Evolutionary conservation across 53 echinoderm and acorn worm species (phyloP), one percentile per base, ranked within the genome.

Genomic region (Paelopatides confundens): DNA sequence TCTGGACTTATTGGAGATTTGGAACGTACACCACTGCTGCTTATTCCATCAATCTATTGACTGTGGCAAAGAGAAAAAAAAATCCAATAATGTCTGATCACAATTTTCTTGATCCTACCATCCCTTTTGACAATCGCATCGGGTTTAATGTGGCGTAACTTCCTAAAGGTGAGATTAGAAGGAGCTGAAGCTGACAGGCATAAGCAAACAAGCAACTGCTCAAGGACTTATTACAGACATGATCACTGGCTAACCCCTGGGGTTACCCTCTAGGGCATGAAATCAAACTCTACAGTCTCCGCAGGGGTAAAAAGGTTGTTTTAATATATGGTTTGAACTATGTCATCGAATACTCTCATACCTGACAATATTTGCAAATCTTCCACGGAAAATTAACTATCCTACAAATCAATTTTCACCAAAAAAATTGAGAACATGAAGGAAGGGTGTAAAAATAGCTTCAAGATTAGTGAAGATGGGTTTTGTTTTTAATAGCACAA

Each of bases 1-100:
- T 17, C 21, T n/a, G n/a, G n/a, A 54, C 17, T 15, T 54, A 23
- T 15, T 23, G 24, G 58, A 54, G 58, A 54, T 18, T n/a, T 21
- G 0, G 58, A 54, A 21, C 14, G 58, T 17, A 23, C 21, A 54
- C 58, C 17, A 54, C 58, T 15, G 58, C 21, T 21, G 23, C 58
- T 54, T 54, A 54, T 3, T 54, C 58, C 58, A 24, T 15, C 58
- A 54, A 54, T 54, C 58, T 23, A 54, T 54, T 21, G 58, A 54
- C 58, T 54, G 58, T 54, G 58, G 58, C 58, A 18, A 21, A 54
- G 21, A 54, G 26, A 71, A 71, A 47, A 43, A 71, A 71, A 71
- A 71, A 71, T 71, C 71, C 71, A 71, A 71, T 71, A 71, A 71
- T 24, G 71, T 71, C 71, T 40, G 39, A 71, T 71, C 71, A 71